Base-by-base conservation (phyloP, 1,140 invertebrate genomes). In the Calosoma granatense region DNA sequence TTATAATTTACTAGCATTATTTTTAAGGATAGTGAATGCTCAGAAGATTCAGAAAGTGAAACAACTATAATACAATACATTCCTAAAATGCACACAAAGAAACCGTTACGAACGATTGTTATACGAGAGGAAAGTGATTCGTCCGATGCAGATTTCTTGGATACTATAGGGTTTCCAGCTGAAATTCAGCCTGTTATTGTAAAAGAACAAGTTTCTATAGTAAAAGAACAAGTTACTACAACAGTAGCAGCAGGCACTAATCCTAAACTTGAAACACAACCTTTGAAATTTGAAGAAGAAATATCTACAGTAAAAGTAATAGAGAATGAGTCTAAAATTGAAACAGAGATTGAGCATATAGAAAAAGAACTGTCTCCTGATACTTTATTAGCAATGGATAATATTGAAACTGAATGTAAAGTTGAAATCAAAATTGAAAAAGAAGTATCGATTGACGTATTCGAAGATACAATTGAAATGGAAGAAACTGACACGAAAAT, bases 401-500 rank as follows among this genome's bases (percentile, higher is more conserved):
- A 36, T 36, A 36, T 47, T 11, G 41, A 6, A 11, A 47, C 41
- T 47, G 41, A 12, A 47, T 47, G 41, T 47, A 47, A 47, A 12
- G 41, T 47, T 12, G 17, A 47, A 47, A 12, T 47, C 3, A 9
- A 47, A 47, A 17, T 47, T 6, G 26, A 30, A 47, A 47, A 47
- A 47, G 6, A 47, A 47, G 3, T 17, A 12, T 47, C 41, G 15
- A 9, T 47, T 11, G 41, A 47, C 17, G 17, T 47, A 11, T 47
- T 47, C 17, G 41, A 47, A 47, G 41, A 47, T 47, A 12, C 41
- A 47, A 47, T 47, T 47, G 9, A 47, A 47, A n/a, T n/a, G n/a
- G 15, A 6, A 47, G 17, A 47, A 12, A 47, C 4, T 47, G 57
- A 57, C 36, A 26, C 19, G 17, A 55, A 55, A 21, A 57, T 20